Evolutionary conservation across 1,140 invertebrate species (phyloP).

Genomic region (Tyrophagus putrescentiae): DNA sequence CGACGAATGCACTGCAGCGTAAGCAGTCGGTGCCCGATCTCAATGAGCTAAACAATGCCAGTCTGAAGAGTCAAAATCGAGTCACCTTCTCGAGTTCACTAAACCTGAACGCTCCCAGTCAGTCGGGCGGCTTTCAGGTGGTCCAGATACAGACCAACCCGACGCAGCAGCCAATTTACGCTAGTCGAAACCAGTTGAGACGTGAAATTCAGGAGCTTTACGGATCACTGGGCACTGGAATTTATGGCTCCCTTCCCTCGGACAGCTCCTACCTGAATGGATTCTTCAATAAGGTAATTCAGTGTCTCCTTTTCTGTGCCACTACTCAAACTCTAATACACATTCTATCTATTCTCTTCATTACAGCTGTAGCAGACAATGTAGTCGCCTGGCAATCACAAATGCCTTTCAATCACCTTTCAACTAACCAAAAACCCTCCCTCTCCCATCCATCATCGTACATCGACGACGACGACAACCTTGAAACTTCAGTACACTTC

Average conservation of each 20-base stretch:
- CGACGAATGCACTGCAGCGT: conserved; percentile 1
- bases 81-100: conserved; percentile 8
- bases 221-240: background rate
- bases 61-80: conserved; percentile 10
- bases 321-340: too few relatives aligned
- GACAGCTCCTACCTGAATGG: conserved; percentile 6
- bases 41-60: background rate
- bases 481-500: too few relatives aligned
- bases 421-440: too few relatives aligned
- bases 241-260: too few relatives aligned
- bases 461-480: too few relatives aligned
- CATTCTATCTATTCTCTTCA: too few relatives aligned
- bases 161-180: conserved; percentile 15
- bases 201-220: conserved; percentile 12
- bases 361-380: too few relatives aligned
- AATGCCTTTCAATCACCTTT: too few relatives aligned
- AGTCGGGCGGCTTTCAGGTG: conserved; percentile 8
- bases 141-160: conserved; percentile 12
- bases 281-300: conserved; percentile 9
- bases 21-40: conserved; percentile 20
- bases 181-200: background rate
- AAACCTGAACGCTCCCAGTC: background rate
- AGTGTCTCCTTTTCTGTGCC: too few relatives aligned
- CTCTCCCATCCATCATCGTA: too few relatives aligned
- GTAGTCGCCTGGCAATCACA: too few relatives aligned